These are phyloP conservation scores for Trimorus sp. DNA, from an alignment of 2,888 invertebrate genomes.

Conservation along the genomic window DNA sequence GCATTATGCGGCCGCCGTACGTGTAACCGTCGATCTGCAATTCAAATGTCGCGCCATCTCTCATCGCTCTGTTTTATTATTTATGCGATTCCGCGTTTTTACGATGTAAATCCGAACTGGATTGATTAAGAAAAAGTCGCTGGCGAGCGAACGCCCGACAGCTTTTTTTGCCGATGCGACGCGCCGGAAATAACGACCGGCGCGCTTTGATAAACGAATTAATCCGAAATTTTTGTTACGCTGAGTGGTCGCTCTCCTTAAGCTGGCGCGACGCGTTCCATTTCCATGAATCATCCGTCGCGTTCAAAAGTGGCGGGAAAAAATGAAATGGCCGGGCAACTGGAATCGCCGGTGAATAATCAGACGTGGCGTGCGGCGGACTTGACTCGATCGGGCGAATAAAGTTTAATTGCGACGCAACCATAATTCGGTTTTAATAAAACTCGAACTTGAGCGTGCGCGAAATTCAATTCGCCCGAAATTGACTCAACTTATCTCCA, in stretches of 20 bases:
- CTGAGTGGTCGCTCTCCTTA: no score
- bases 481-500: slow-evolving; percentile 40
- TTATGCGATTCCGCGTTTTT: slow-evolving; percentile 32
- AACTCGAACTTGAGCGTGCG: slow-evolving; percentile 23
- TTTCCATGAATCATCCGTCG: no score
- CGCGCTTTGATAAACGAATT: no score
- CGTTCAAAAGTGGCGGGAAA: no score
- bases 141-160: slow-evolving; percentile 1
- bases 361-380: no score
- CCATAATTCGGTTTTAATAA: slow-evolving; percentile 28
- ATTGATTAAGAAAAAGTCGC: slow-evolving; percentile 21
- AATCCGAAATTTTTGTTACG: no score
- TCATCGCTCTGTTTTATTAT: slow-evolving; percentile 38
- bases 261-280: no score
- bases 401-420: slow-evolving; percentile 21
- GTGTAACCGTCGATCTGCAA: slow-evolving; percentile 45
- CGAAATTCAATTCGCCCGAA: slow-evolving; percentile 35
- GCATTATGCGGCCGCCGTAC: slow-evolving; percentile 29
- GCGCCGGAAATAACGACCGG: no score
- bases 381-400: slow-evolving; percentile 3
- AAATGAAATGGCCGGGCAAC: no score
- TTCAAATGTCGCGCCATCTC: slow-evolving; percentile 30
- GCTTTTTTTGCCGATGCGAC: no score
- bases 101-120: slow-evolving; percentile 25
- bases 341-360: no score